Percentiles rank a stretch among this genome's conserved stretches.
Conservation (phyloP, 2,888 invertebrate species). For the Gymnocheta viridis region DNA sequence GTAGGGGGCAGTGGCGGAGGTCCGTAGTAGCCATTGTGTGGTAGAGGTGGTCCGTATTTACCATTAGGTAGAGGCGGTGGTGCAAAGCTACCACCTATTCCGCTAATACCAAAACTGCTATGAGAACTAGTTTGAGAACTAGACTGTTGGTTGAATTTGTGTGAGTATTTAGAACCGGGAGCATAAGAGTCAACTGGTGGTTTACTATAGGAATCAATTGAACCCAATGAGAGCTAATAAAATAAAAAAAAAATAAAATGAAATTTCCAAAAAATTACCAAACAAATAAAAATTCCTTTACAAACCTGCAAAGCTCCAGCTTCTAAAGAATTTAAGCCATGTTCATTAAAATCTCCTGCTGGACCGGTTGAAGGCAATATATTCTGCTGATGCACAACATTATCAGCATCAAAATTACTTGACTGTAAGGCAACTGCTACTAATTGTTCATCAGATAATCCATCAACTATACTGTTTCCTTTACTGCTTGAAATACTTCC, state of each 20-base stretch:
- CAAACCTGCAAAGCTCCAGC: constrained; percentile 75
- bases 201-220: constrained; percentile 78
- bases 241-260: constrained; percentile 73
- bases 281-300: background rate
- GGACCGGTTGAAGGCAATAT: constrained; percentile 72
- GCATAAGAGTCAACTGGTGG: constrained; percentile 83
- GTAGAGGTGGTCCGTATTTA: constrained; percentile 55
- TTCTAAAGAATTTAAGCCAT: constrained; percentile 75
- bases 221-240: constrained; percentile 77
- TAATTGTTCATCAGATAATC: constrained; percentile 79
- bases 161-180: constrained; percentile 76
- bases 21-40: constrained; percentile 74
- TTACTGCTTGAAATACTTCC: constrained; percentile 29
- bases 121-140: background rate
- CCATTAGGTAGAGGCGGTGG: constrained; percentile 3
- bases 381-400: constrained; percentile 45
- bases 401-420: constrained; percentile 70
- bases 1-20: constrained; percentile 51
- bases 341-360: constrained; percentile 71
- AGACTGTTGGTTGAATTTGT: constrained; percentile 74
- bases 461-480: constrained; percentile 73
- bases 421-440: constrained; percentile 80
- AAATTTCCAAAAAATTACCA: background rate
- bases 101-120: constrained; percentile 75
- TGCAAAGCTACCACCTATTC: constrained; percentile 82